Percentiles rank a stretch among this genome's conserved stretches.
These are phyloP conservation scores for Cardinalis cardinalis DNA, from an alignment of 2,113 vertebrate genomes.

Conservation along the genomic window DNA sequence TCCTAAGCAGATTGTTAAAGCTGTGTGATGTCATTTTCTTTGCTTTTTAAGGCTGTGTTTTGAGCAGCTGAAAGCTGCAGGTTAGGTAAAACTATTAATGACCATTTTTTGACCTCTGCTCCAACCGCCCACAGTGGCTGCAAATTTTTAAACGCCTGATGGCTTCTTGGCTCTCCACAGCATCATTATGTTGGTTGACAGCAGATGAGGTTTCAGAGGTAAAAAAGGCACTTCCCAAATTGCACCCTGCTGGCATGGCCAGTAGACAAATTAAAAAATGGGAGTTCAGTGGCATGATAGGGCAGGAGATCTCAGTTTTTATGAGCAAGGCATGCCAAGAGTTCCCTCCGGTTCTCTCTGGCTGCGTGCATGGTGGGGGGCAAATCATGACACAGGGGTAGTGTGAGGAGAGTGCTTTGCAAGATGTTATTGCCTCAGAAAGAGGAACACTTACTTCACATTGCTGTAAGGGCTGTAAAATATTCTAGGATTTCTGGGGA, in stretches of 20 bases:
- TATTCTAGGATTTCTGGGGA: neutral
- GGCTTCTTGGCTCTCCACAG: neutral
- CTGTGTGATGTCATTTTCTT: conserved; percentile 1
- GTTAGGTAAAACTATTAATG: neutral
- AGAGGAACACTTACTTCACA: neutral
- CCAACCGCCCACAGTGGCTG: neutral
- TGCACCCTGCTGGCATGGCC: neutral
- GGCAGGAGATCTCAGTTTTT: neutral
- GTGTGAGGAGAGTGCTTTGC: neutral
- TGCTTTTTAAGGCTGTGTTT: neutral
- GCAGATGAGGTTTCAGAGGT: conserved; percentile 11
- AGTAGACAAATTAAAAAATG: neutral
- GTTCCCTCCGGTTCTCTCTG: neutral
- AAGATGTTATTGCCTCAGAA: neutral
- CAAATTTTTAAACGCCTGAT: neutral
- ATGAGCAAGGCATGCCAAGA: neutral
- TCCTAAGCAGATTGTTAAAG: neutral
- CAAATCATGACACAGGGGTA: neutral
- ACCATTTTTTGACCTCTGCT: conserved; percentile 21
- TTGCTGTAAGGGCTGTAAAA: neutral
- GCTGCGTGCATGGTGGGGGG: accelerated
- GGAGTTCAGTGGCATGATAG: neutral
- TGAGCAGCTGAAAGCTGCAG: neutral
- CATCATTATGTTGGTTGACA: neutral
- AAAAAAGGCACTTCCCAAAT: neutral